These are phyloP conservation scores for Eclectus roratus DNA, from an alignment of 2,113 vertebrate species.

Conservation along the genomic window DNA sequence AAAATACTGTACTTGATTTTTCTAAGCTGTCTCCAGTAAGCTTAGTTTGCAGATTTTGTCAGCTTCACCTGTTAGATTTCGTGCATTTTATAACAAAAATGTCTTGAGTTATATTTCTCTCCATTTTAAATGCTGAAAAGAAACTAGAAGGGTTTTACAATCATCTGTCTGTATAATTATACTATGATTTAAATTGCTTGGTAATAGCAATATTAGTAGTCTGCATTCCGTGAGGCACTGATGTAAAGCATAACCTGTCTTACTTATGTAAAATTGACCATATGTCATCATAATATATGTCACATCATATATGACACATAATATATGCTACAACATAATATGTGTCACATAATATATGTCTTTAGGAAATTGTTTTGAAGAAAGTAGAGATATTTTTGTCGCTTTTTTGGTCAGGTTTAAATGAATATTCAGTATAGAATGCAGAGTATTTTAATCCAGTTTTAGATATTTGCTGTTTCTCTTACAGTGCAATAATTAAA, in stretches of 20 bases:
- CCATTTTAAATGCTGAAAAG: not conserved
- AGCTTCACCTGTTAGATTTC: not conserved
- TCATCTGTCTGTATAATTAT: constrained; percentile 44
- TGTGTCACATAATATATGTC: not conserved
- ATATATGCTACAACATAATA: not conserved
- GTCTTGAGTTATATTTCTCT: not conserved
- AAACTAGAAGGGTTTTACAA: not conserved
- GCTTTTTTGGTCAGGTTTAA: not conserved
- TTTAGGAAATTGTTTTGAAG: not conserved
- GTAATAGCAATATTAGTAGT: constrained; percentile 30
- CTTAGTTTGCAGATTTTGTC: not conserved
- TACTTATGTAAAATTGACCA: not conserved
- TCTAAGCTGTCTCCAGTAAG: not conserved
- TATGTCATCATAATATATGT: constrained; percentile 14
- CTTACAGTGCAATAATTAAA: not conserved
- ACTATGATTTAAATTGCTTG: constrained; percentile 42
- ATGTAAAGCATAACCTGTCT: constrained; percentile 17
- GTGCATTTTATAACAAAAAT: not conserved
- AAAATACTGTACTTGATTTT: not conserved
- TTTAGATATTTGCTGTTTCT: not conserved
- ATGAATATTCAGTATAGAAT: not conserved
- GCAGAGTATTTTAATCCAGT: not conserved
- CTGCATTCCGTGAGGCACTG: not conserved
- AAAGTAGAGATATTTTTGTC: not conserved
- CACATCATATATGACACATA: not conserved